Evolutionary conservation across 2,888 invertebrate species (phyloP), one percentile per base, ranked within the genome.

Genomic region (Gnatocerus cornutus): DNA sequence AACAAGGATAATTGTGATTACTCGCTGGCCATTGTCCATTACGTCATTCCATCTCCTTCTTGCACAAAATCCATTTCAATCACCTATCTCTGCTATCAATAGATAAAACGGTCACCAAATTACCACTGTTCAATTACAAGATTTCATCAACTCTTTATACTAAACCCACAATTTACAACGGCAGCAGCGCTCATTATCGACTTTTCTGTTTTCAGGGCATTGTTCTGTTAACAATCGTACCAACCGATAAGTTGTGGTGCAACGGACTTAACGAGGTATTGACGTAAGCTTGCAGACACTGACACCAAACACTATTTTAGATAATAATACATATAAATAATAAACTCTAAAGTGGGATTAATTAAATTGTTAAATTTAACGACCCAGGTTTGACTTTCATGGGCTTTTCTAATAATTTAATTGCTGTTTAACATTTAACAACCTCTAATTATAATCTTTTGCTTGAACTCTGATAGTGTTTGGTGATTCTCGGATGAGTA

Each of bases 251-350:
- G 56, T 64, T 65, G 70, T 70, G 73, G 66, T 74, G 76, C 68
- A 73, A 74, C 59, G 72, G 73, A 45, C 52, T 71, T 53, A 73
- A 75, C 67, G 76, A 75, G 73, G 77, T 76, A 73, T 72, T 71
- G 69, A 39, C 30, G 58, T 37, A 58, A 68, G 13, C 14, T 27
- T 7, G 45, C 33, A 45, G 29, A 27, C 16, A 48, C 52, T 33
- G 6, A 9, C 33, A 33, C 33, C 33, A 33, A 33, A 33, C 33
- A 33, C 33, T 29, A 33, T 9, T 33, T 33, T 33, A 33, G 7
- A 33, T 33, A 33, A 33, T 33, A n/a, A 33, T n/a, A 33, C 33
- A 4, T 33, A 4, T 33, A n/a, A n/a, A n/a, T n/a, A 33, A 9
- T 6, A 33, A 33, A 33, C 1, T 21, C 4, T 21, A 21, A 3